Percentiles rank a stretch among this genome's conserved stretches.
phyloP scores from a whole-genome alignment of 2,888 invertebrate species.

The Nemotelus nigrinus region DNA sequence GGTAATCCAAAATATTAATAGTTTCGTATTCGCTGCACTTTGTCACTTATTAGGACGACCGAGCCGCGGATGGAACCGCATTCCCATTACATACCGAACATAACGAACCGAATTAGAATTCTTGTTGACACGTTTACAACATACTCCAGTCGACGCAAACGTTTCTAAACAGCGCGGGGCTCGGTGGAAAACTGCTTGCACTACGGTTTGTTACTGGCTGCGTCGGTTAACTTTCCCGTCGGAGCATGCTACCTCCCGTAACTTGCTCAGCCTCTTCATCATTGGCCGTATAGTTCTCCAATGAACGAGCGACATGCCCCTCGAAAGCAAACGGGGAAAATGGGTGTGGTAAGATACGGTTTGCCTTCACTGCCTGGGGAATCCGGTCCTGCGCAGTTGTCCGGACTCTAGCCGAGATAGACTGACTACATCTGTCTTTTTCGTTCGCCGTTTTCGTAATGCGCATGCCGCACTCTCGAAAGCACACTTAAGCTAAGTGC shows the following conservation, averaged over 20 bases:
- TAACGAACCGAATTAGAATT: not conserved
- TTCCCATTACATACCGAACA: not conserved
- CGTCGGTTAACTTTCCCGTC: not conserved
- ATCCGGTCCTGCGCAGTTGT: not conserved
- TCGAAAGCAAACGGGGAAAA: constrained; percentile 20
- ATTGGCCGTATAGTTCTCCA: constrained; percentile 1
- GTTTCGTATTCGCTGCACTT: too few relatives aligned
- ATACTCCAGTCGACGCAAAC: too few relatives aligned
- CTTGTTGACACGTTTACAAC: not conserved
- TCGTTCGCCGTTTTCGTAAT: not conserved
- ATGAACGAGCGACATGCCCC: not conserved
- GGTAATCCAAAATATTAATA: too few relatives aligned
- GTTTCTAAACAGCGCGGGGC: constrained; percentile 40
- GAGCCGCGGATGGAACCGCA: not conserved
- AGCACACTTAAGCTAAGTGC: not conserved
- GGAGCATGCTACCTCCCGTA: constrained; percentile 10
- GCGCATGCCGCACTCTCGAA: constrained; percentile 17
- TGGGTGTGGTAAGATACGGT: not conserved
- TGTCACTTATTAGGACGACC: not conserved
- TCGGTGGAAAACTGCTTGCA: constrained; percentile 29
- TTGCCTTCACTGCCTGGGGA: not conserved
- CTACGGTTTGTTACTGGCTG: constrained; percentile 15
- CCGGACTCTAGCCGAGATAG: not conserved
- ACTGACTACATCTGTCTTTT: not conserved
- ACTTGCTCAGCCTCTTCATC: not conserved